Conservation (phyloP, 2,113 vertebrate species). For the Orycteropus afer region DNA sequence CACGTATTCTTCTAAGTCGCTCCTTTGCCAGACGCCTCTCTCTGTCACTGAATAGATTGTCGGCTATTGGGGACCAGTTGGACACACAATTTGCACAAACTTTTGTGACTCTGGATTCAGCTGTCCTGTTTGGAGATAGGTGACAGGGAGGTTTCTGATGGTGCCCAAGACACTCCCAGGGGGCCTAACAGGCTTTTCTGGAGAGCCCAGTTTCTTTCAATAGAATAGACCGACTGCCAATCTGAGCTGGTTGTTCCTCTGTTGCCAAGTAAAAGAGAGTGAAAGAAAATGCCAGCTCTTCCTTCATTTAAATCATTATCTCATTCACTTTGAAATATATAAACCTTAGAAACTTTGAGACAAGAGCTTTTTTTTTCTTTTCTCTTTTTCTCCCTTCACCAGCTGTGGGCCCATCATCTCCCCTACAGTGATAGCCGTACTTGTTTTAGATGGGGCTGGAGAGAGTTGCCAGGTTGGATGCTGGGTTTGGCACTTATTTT, state of each 20-base stretch:
- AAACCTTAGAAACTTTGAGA: not conserved
- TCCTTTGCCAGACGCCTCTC: not conserved
- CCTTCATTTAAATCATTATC: constrained; percentile 34
- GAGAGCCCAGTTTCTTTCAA: constrained; percentile 63
- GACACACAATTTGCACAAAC: not conserved
- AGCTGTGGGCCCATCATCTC: not conserved
- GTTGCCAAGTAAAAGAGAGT: not conserved
- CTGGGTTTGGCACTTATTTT: not conserved
- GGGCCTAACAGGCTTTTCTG: constrained; percentile 56
- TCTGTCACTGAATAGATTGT: not conserved
- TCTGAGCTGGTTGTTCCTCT: not conserved
- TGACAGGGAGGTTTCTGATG: not conserved
- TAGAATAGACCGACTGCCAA: constrained; percentile 27
- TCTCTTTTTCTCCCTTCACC: not conserved
- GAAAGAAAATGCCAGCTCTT: constrained; percentile 40
- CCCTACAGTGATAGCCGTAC: not conserved
- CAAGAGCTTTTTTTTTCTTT: not conserved
- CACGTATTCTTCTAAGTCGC: not conserved
- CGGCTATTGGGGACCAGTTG: not conserved
- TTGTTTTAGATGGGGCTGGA: not conserved
- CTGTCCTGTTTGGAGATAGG: not conserved
- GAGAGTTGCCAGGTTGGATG: not conserved
- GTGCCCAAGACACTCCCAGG: not conserved
- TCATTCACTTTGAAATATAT: constrained; percentile 31
- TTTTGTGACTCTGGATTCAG: not conserved